A percentile compares a stretch with the other conserved stretches of the same genome.
phyloP scores from a whole-genome alignment of 2,888 invertebrate genomes.

The Electrophaes corylata region DNA sequence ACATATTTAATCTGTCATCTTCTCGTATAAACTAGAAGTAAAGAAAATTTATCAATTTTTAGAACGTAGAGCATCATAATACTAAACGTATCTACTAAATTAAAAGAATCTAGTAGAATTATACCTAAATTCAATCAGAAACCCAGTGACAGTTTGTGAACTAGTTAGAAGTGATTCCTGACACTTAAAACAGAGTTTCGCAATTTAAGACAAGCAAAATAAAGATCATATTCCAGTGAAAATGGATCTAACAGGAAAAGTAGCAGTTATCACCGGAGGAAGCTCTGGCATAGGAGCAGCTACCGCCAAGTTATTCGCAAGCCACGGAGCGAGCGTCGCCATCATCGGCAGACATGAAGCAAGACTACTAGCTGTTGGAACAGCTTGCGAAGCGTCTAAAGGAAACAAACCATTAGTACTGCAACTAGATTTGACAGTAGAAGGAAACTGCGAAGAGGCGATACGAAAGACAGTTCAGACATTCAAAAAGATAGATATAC shows the following conservation, averaged over 20 bases:
- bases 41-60: neutral
- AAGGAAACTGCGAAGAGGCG: slow-evolving; percentile 57
- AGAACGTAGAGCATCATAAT: neutral
- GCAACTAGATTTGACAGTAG: slow-evolving; percentile 53
- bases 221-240: slow-evolving; percentile 5
- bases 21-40: neutral
- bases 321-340: slow-evolving; percentile 54
- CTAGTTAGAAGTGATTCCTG: neutral
- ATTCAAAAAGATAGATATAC: slow-evolving; percentile 55
- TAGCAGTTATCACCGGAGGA: slow-evolving; percentile 63
- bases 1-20: neutral
- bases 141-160: neutral
- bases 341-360: slow-evolving; percentile 61
- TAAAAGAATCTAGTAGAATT: neutral
- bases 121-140: neutral
- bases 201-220: neutral
- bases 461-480: slow-evolving; percentile 57
- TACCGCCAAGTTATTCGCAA: slow-evolving; percentile 60
- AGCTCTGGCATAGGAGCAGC: slow-evolving; percentile 69
- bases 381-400: slow-evolving; percentile 49
- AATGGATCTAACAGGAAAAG: slow-evolving; percentile 62
- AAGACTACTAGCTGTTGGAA: slow-evolving; percentile 53
- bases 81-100: neutral
- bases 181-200: neutral
- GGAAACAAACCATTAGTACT: slow-evolving; percentile 56